Percentiles rank a stretch among this genome's conserved stretches.
Conservation (phyloP, 1,140 invertebrate genomes). For the Mamestra configurata region DNA sequence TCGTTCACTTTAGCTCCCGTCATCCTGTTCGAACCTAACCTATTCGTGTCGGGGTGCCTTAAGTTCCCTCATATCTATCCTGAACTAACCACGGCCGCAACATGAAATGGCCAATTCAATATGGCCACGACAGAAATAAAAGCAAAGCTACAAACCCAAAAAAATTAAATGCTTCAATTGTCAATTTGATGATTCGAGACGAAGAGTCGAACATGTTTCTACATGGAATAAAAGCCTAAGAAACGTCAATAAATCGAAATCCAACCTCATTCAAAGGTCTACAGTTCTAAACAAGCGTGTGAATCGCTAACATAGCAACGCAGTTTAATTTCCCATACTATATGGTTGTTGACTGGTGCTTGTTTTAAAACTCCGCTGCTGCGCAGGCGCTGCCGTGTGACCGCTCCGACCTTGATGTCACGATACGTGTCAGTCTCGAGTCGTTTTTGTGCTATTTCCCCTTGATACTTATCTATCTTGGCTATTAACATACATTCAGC, state of each 20-base stretch:
- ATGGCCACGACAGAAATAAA: no score
- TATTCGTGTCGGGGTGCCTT: no score
- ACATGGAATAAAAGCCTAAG: no score
- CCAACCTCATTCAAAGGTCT: conserved; percentile 2
- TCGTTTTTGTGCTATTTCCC: conserved; percentile 42
- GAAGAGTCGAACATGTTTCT: no score
- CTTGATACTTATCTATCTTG: conserved; percentile 36
- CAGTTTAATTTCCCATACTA: conserved; percentile 57
- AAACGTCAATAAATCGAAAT: conserved; percentile 16
- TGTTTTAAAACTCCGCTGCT: conserved; percentile 44
- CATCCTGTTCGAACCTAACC: no score
- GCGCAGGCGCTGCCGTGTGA: conserved; percentile 66
- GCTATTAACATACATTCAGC: conserved; percentile 28
- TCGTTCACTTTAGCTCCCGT: no score
- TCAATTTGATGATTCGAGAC: no score
- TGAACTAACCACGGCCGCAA: no score
- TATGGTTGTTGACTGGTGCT: conserved; percentile 47
- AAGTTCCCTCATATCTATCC: no score
- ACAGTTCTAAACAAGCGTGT: conserved; percentile 46
- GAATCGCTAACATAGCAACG: conserved; percentile 42
- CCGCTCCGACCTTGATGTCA: conserved; percentile 72
- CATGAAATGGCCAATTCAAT: no score
- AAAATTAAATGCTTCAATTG: no score
- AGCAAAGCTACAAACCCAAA: no score
- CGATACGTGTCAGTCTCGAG: conserved; percentile 4